These are phyloP conservation scores for Pangasius larnaudii DNA, from an alignment of 2,797 vertebrate species.

Conservation along the genomic window DNA sequence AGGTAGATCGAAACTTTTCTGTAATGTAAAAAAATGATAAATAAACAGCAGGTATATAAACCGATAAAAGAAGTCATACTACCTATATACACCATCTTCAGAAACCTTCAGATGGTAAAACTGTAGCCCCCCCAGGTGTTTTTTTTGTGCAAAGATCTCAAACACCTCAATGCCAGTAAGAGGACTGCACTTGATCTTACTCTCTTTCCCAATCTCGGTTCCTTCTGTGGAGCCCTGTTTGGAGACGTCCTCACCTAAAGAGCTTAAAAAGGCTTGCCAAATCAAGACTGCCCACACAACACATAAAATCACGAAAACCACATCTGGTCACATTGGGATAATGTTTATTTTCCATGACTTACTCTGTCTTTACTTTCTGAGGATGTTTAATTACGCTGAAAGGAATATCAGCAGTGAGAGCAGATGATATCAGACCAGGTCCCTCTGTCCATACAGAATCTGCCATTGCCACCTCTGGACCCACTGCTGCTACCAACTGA, in stretches of 20 bases:
- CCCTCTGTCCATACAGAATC: constrained; percentile 68
- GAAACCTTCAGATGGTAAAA: constrained; percentile 78
- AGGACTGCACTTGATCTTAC: constrained; percentile 39
- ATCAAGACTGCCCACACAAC: neutral
- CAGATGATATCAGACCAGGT: constrained; percentile 67
- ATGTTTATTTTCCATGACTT: constrained; percentile 10
- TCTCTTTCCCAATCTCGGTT: constrained; percentile 25
- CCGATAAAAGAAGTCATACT: constrained; percentile 4
- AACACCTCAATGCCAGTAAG: constrained; percentile 68
- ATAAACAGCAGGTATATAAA: neutral
- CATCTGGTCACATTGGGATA: neutral
- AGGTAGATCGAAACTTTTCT: neutral
- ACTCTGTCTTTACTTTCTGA: constrained; percentile 54
- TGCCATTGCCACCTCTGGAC: constrained; percentile 56
- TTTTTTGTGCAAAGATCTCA: constrained; percentile 66
- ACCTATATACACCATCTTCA: constrained; percentile 73
- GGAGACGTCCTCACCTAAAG: constrained; percentile 32
- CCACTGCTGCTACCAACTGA: constrained; percentile 68
- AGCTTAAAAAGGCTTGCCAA: constrained; percentile 46
- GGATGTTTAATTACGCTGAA: constrained; percentile 27
- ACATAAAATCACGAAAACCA: neutral
- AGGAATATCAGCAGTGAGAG: constrained; percentile 67
- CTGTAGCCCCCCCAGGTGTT: constrained; percentile 61
- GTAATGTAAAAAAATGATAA: neutral
- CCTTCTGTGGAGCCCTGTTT: constrained; percentile 22